Evolutionary conservation across 2,888 invertebrate genomes (phyloP), one percentile per base, ranked within the genome.

Genomic region (Ariolimax columbianus): DNA sequence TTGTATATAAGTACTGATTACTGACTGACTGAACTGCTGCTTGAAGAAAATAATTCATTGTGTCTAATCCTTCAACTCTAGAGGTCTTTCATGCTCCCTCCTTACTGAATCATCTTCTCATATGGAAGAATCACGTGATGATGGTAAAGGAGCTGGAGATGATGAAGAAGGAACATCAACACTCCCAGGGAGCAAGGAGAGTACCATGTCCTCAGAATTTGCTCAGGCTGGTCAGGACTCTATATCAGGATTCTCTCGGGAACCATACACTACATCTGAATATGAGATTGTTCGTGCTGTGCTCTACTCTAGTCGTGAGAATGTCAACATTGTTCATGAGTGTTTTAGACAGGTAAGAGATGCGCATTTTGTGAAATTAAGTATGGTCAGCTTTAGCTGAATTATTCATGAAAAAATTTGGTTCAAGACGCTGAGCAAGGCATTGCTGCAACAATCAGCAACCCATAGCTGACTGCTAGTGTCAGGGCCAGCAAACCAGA

Each of bases 321-420:
- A 98, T 94, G 96, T 99, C 11, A 98, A 99, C 95, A 97, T 99
- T 93, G 96, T 98, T 47, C 97, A 98, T 92, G 99, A 99, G 95
- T 96, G 98, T 85, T 97, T 98, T 93, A 96, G 98, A 47, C 98
- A 98, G 95, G 94, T 94, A 86, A 85, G 90, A 79, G n/a, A n/a
- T 43, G 43, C n/a, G 47, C 4, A 6, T 30, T 43, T 43, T 6
- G 47, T 43, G 7, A 14, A 26, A 26, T 70, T 77, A 3, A 38
- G 14, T 80, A 14, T 30, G 1, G 23, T 63, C 4, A 63, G 26
- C 59, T 26, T 63, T 1, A 63, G n/a, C 47, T 9, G 14, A 47
- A 14, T 47, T 47, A n/a, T n/a, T n/a, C n/a, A n/a, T n/a, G n/a
- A n/a, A n/a, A n/a, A n/a, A n/a, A n/a, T n/a, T n/a, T n/a, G n/a